Evolutionary conservation across 2,888 invertebrate species (phyloP), one percentile per base, ranked within the genome.

Genomic region (Hybos culiciformis): DNA sequence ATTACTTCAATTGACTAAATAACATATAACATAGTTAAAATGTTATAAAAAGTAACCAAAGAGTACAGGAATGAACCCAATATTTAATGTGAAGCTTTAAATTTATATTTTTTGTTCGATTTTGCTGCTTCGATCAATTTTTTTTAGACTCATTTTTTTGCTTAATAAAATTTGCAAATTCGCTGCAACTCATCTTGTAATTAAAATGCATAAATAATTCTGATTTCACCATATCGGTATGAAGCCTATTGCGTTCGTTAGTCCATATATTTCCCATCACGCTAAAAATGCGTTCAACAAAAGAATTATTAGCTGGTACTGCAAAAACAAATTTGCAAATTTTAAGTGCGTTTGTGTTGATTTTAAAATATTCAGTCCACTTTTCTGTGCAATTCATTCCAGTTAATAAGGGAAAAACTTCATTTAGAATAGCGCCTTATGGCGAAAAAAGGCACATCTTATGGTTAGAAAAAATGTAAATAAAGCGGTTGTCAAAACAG

Each of bases 191-290:
- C 26, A 26, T 26, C 26, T 26, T 39, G 14, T 39, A 36, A 36
- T 24, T 26, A 42, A 42, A 42, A 37, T 41, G 33, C 17, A 42
- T 20, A 42, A 42, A 42, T 24, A 36, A 17, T 42, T 42, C 42
- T 17, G 26, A 34, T 36, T 42, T 42, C 24, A 23, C 2, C 33
- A 41, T 33, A 20, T 41, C 41, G 14, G 33, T 21, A 32, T 32
- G 32, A 21, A 34, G 33, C 33, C 34, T 41, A 33, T 41, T 41
- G 21, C 34, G 32, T 33, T 29, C 19, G 21, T 41, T 33, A 33
- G 41, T 32, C 41, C 42, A 42, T 37, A 42, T 9, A 42, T 37
- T 37, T 21, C 36, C 36, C 37, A 42, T 42, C 20, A 42, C 36
- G 37, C 37, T 37, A 32, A 42, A 42, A 24, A 42, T 23, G 24